phyloP scores from a whole-genome alignment of 1,140 invertebrate genomes.

The Zaprionus nigranus region DNA sequence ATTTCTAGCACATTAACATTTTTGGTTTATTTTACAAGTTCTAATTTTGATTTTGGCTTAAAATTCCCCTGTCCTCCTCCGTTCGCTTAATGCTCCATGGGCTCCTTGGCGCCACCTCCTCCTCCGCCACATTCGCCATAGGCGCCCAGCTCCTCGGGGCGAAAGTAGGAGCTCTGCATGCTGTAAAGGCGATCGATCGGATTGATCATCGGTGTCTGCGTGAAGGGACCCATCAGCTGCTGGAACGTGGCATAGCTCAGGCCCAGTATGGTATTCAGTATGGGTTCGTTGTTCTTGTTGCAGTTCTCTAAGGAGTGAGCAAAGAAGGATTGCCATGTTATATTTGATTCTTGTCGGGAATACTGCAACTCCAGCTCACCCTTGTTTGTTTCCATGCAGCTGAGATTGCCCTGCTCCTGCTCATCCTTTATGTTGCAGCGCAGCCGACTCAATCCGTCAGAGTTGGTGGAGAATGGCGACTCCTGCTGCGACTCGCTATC shows the following conservation, averaged over 20 bases:
- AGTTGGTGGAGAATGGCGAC: slow-evolving; percentile 82
- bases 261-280: slow-evolving; percentile 83
- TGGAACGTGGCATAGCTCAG: slow-evolving; percentile 84
- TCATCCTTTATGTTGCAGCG: slow-evolving; percentile 80
- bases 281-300: slow-evolving; percentile 81
- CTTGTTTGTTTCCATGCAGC: slow-evolving; percentile 84
- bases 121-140: slow-evolving; percentile 70
- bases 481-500: slow-evolving; percentile 82
- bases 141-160: slow-evolving; percentile 85
- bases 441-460: slow-evolving; percentile 62
- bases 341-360: fast-evolving
- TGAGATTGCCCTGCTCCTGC: slow-evolving; percentile 77
- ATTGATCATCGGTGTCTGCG: slow-evolving; percentile 85
- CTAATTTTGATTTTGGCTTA: slow-evolving; percentile 83
- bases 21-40: slow-evolving; percentile 76
- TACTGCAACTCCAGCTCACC: slow-evolving; percentile 38
- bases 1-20: slow-evolving; percentile 77
- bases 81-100: slow-evolving; percentile 61
- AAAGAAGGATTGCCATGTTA: not conserved
- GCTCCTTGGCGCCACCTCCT: slow-evolving; percentile 63
- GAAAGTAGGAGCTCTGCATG: slow-evolving; percentile 88
- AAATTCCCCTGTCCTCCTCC: slow-evolving; percentile 51
- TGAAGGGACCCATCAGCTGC: slow-evolving; percentile 83
- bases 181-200: slow-evolving; percentile 88
- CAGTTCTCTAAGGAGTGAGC: slow-evolving; percentile 69